Base-by-base conservation (phyloP, 2,888 invertebrate genomes). In the Halocaridina rubra region DNA sequence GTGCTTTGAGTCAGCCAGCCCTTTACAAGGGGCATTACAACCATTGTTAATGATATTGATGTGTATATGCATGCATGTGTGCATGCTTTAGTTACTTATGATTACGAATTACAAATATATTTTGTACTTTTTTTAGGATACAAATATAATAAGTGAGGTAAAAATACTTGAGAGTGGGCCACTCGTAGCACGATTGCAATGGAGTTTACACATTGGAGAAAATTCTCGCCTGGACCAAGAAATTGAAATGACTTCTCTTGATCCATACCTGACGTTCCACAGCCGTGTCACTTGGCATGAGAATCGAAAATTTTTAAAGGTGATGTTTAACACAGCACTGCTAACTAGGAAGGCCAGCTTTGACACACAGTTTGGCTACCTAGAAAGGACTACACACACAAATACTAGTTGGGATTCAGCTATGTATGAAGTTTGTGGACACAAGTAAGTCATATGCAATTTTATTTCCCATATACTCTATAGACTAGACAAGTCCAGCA, bases 371-470 rank as follows among this genome's bases (percentile, higher is more conserved):
- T 92, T 90, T 90, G 92, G 92, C 1, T 90, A 91, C 86, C 80
- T 92, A 3, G 89, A 90, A 81, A 89, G 92, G 29, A 91, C 92
- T 0, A 92, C 91, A n/a, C 92, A 92, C 88, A 90, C 89, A 71
- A 92, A 92, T 89, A 92, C 92, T 13, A 91, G 92, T 16, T 92
- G 92, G 92, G 92, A 92, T 88, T 91, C 91, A 88, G 92, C 92
- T 3, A 91, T 91, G 88, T 92, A 90, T 90, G 92, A 92, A 91
- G 92, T 92, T 5, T 92, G 92, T 90, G 92, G 91, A 39, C 92
- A 92, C 89, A 92, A 92, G 89, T 90, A 75, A 86, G 89, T 81
- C 22, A 32, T 24, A n/a, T n/a, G n/a, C n/a, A n/a, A n/a, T n/a
- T n/a, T n/a, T n/a, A n/a, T n/a, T n/a, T n/a, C n/a, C n/a, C n/a